These are phyloP conservation scores for Antechinus stuartii DNA, from an alignment of 2,113 vertebrate genomes.

Conservation along the genomic window DNA sequence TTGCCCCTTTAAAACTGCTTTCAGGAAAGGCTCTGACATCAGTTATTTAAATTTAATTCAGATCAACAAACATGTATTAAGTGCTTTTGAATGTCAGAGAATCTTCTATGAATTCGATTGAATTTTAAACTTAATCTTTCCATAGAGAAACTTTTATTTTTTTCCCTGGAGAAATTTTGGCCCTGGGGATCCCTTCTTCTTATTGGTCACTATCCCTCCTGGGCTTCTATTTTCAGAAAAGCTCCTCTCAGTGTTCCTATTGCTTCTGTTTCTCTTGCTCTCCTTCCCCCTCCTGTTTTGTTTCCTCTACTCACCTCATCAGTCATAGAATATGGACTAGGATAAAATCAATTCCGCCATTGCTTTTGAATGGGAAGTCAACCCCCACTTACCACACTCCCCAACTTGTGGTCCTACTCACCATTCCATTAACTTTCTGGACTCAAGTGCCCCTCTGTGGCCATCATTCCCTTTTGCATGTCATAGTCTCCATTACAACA, in stretches of 20 bases:
- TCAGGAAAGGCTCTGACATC: background rate
- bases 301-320: background rate
- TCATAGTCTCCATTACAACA: background rate
- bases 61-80: background rate
- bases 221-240: background rate
- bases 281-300: background rate
- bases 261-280: background rate
- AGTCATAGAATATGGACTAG: background rate
- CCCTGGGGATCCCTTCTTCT: background rate
- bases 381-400: background rate
- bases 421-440: background rate
- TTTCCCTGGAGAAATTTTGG: background rate
- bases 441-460: background rate
- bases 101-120: slow-evolving; percentile 37
- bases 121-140: background rate
- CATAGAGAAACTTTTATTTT: background rate
- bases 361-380: background rate
- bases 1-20: background rate
- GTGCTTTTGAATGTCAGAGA: background rate
- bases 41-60: background rate
- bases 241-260: background rate
- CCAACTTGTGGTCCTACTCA: background rate
- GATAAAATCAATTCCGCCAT: background rate
- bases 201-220: background rate
- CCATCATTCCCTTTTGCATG: background rate